Base-by-base conservation (phyloP, 2,888 invertebrate species). In the Zygaena filipendulae region DNA sequence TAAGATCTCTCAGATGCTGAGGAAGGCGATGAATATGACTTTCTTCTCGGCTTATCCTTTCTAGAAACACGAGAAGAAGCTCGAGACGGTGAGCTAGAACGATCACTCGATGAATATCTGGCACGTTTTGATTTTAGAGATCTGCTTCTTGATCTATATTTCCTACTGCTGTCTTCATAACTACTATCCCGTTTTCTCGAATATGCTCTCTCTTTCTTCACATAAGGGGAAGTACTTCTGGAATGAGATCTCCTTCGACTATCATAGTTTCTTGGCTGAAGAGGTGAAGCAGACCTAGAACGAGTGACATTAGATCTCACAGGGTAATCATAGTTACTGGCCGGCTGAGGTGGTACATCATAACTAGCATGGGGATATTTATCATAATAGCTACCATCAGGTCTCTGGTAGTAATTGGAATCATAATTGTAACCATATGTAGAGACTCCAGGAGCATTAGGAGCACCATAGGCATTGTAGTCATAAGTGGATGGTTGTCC, bases 41-140 rank as follows among this genome's bases (percentile, higher is more conserved):
- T n/a, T 30, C 51, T 54, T 23, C 56, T 52, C 25, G 40, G 45
- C 31, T 53, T 61, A 32, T 45, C 58, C 6, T 48, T 47, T 40
- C 49, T 56, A 26, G 52, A 59, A 4, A 30, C 23, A 23, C 49
- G 49, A 9, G 66, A 59, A 41, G 60, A 63, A 11, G 70, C 70
- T 23, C 52, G 51, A 11, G 70, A 69, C 12, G 63, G 49, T 11
- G 64, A 67, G 26, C 59, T 63, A 0, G 70, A 66, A 12, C 56
- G 48, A 21, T 62, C 69, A 48, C 75, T 71, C 4, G 72, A 70
- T 13, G 66, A 63, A 47, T 74, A 74, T 30, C 62, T 66, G 12
- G 48, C 50, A 16, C 50, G 51, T 35, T 58, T 64, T 2, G 56
- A 47, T 13, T 47, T 44, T 9, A 21, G 7, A 19, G 60, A 53